These are phyloP conservation scores for Corythornis madagascariensis DNA, from an alignment of 2,113 vertebrate genomes.

Conservation along the genomic window DNA sequence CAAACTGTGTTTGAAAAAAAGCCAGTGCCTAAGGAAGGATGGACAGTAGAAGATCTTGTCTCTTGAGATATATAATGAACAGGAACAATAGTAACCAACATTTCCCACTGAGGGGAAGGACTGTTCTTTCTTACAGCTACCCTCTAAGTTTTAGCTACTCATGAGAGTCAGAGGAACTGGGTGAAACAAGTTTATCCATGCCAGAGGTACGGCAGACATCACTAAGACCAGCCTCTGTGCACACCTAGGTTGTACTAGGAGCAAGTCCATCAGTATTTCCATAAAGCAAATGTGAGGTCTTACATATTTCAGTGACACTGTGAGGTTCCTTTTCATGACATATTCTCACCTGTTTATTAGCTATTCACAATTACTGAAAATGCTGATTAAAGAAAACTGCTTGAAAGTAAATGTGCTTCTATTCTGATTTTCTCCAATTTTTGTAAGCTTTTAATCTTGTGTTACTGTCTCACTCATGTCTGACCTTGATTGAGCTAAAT, in stretches of 20 bases:
- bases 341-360: not conserved
- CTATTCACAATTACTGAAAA: not conserved
- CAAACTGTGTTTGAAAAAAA: not conserved
- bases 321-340: not conserved
- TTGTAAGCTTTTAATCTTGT: not conserved
- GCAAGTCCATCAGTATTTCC: not conserved
- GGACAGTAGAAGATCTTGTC: not conserved
- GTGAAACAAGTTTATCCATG: not conserved
- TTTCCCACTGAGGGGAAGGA: not conserved
- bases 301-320: not conserved
- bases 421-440: not conserved
- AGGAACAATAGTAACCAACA: not conserved
- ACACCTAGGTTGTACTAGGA: not conserved
- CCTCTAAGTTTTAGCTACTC: not conserved
- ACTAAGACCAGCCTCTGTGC: not conserved
- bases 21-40: not conserved
- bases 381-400: not conserved
- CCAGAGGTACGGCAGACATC: not conserved
- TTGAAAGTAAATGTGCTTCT: not conserved
- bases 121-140: not conserved
- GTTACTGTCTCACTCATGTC: not conserved
- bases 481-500: not conserved
- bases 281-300: not conserved
- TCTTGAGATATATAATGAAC: not conserved
- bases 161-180: not conserved